Evolutionary conservation across 2,888 invertebrate genomes (phyloP), one percentile per base, ranked within the genome.

Genomic region (Oscheius sp.): DNA sequence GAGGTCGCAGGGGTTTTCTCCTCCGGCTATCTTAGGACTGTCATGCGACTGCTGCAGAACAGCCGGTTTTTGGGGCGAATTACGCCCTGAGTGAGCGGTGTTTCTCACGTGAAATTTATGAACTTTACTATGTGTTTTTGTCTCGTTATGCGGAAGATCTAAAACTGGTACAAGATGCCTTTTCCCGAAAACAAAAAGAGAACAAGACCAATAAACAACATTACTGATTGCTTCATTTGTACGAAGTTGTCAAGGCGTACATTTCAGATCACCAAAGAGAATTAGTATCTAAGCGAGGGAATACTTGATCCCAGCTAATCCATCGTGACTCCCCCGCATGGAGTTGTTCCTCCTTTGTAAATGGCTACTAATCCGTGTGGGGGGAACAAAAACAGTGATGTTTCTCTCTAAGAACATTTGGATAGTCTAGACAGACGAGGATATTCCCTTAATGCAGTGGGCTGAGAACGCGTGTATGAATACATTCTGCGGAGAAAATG

Each of bases 1-100:
- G 21, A 61, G 61, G 41, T 58, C 27, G 29, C 25, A 61, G 25
- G n/a, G 29, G 29, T 41, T 41, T 43, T 41, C 21, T 61, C 43
- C 13, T 43, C 61, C 18, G 61, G 52, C 66, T 66, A 66, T 66
- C 66, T 66, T 27, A 35, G 66, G 66, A 61, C 52, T 66, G 66
- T 66, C 66, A 66, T 66, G 66, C 66, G 66, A 66, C 52, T 52
- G 35, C 66, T 29, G 66, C 66, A 66, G 66, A 35, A 52, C 66
- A 52, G 66, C 66, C 66, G 66, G 66, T 66, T 66, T 45, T 66
- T 12, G 61, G 66, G 23, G 18, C 29, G 52, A 27, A 66, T 52
- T 66, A 66, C 66, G 35, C 52, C 21, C 52, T 52, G 49, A 25
- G n/a, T 16, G 16, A 27, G 23, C n/a, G 18, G 52, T 66, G 66